Evolutionary conservation across 2,888 invertebrate genomes (phyloP).

Genomic region (Dinocampus coccinellae): DNA sequence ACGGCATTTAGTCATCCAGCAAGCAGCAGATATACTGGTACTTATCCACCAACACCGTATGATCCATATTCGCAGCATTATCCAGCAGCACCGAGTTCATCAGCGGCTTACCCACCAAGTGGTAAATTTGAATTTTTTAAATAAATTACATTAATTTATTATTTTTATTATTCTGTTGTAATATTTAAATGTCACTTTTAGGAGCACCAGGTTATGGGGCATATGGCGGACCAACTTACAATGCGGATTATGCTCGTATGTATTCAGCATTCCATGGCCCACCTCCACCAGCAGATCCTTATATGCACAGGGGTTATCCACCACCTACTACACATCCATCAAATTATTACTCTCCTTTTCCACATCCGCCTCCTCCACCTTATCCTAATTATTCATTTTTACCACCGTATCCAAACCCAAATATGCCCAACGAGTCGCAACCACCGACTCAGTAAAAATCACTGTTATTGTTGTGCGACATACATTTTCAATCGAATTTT

Average conservation of each 20-base stretch:
- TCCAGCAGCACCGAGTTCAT: constrained; percentile 62
- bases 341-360: constrained; percentile 67
- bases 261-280: constrained; percentile 66
- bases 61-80: constrained; percentile 67
- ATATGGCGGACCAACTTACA: constrained; percentile 65
- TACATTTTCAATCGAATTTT: neutral
- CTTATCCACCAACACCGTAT: constrained; percentile 65
- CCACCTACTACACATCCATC: constrained; percentile 63
- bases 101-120: constrained; percentile 63
- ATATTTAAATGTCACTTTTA: constrained; percentile 38
- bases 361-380: constrained; percentile 70
- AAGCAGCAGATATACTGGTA: constrained; percentile 60
- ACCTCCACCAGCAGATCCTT: constrained; percentile 65
- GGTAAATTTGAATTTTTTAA: constrained; percentile 50
- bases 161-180: no score
- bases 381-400: constrained; percentile 73
- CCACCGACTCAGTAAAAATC: constrained; percentile 64
- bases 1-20: constrained; percentile 66
- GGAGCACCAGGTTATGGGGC: constrained; percentile 65
- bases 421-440: constrained; percentile 66
- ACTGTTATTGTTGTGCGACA: neutral
- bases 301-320: constrained; percentile 65
- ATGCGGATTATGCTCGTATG: constrained; percentile 66
- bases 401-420: constrained; percentile 71
- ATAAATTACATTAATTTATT: no score